Evolutionary conservation across 2,113 vertebrate genomes (phyloP), one percentile per base, ranked within the genome.

Genomic region (Micronycteris hirsuta): DNA sequence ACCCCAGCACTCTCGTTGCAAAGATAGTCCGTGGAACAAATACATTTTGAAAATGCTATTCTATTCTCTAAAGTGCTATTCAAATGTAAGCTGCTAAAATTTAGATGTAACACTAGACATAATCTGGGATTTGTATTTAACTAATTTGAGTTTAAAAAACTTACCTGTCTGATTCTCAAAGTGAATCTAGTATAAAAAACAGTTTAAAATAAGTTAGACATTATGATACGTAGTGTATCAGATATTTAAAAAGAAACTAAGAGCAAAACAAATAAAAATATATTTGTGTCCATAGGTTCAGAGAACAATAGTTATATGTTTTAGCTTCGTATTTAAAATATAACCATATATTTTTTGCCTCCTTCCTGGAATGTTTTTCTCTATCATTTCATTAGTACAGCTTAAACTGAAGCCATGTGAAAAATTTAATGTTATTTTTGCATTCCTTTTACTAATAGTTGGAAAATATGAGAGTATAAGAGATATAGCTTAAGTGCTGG

Each of bases 11-110:
- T 54, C 54, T 71, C 77, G 3, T 54, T 54, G 73, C 58, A 17
- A 65, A 95, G 19, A 31, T 81, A 45, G 12, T 38, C 28, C 2
- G 4, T 41, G n/a, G 61, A 86, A 93, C 22, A 89, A 86, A 91
- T 19, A 78, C 20, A 43, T 54, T 83, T 84, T 54, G 33, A 4
- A 89, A 81, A 77, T 71, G 16, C 5, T 95, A 38, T 17, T 49
- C 10, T 65, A 17, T 54, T 80, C 19, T 90, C 93, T 78, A 96
- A 91, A 87, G 77, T 96, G 17, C 26, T 90, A 16, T 91, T 96
- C 13, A 94, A 95, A 41, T 45, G n/a, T 87, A 97, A 77, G n/a
- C 13, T 93, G n/a, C 73, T 61, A 95, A 92, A 93, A 68, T 73
- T 71, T 89, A 89, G 12, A 56, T 83, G 2, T 73, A 73, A 78